Evolutionary conservation across 2,797 vertebrate genomes (phyloP), one percentile per base, ranked within the genome.

Genomic region (Cygnus olor): DNA sequence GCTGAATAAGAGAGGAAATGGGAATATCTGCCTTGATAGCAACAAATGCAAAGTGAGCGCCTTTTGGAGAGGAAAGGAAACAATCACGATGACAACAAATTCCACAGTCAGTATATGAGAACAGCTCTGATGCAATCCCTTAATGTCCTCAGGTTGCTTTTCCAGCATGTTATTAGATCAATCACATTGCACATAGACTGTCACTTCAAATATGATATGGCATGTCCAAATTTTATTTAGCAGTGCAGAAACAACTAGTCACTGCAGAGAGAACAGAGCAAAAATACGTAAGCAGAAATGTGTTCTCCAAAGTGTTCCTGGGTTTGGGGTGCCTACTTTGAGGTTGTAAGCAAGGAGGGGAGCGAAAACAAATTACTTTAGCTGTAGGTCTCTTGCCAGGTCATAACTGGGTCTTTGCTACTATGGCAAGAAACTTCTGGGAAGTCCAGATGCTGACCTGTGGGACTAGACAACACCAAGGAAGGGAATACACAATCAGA

Each of bases 141-240:
- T 56, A 42, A 30, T 0, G 0, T 32, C 60, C 58, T 8, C 4
- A 20, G 5, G 14, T 57, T 57, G 30, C 40, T 84, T 53, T 51
- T 8, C 16, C 64, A 51, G 6, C 15, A 19, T 51, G 54, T 32
- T 63, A 16, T 21, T 73, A 44, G 27, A n/a, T 21, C 56, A 47
- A 6, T 14, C 20, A 6, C 1, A 0, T 15, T n/a, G 51, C 53
- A 61, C 25, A 32, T 17, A 53, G 64, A 9, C 0, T 0, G n/a
- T 44, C 20, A n/a, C 45, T 44, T 60, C 4, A 49, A 32, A 12
- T 2, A 6, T 4, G 14, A 10, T 8, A 14, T 3, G 21, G 21
- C 32, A 11, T 0, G 0, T 21, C 34, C 47, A 21, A 32, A 30
- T 38, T 32, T 28, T 49, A 27, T 1, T 3, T 4, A 49, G 22